phyloP scores from a whole-genome alignment of 2,113 vertebrate species.

The Siniperca knerii region DNA sequence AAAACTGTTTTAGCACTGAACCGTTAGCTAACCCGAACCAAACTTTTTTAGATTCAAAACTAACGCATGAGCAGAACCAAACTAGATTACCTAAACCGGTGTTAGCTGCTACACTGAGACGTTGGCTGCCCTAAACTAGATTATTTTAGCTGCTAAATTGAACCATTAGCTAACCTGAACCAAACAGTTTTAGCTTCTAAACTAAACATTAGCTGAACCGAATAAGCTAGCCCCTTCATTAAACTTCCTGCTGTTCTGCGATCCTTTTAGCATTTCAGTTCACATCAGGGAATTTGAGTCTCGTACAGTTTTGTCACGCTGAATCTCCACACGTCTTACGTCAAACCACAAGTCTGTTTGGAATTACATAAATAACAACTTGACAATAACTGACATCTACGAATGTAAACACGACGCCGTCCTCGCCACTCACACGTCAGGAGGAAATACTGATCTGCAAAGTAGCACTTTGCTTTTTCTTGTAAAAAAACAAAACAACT shows the following conservation, averaged over 20 bases:
- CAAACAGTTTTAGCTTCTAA: neutral
- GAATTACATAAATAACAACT: conserved; percentile 41
- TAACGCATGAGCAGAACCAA: neutral
- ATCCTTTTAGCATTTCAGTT: neutral
- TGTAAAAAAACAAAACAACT: conserved; percentile 30
- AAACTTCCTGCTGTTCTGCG: neutral
- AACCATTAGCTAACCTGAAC: neutral
- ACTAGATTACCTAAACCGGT: neutral
- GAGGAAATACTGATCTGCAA: neutral
- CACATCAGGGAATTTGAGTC: neutral
- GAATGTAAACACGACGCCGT: conserved; percentile 52
- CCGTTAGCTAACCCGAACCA: too few relatives aligned
- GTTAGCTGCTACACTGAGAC: neutral
- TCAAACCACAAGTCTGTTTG: neutral
- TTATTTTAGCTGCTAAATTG: neutral
- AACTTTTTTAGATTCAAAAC: neutral
- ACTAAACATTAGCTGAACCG: neutral
- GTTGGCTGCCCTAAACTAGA: neutral
- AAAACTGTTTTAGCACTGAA: too few relatives aligned
- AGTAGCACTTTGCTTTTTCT: neutral
- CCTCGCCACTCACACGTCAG: neutral
- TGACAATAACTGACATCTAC: conserved; percentile 49
- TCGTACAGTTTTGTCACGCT: neutral
- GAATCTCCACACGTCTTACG: neutral
- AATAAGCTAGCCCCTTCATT: neutral